Percentiles rank a stretch among this genome's conserved stretches.
Evolutionary conservation across 2,888 invertebrate species (phyloP).

Genomic region (Schrankia costaestrigalis): DNA sequence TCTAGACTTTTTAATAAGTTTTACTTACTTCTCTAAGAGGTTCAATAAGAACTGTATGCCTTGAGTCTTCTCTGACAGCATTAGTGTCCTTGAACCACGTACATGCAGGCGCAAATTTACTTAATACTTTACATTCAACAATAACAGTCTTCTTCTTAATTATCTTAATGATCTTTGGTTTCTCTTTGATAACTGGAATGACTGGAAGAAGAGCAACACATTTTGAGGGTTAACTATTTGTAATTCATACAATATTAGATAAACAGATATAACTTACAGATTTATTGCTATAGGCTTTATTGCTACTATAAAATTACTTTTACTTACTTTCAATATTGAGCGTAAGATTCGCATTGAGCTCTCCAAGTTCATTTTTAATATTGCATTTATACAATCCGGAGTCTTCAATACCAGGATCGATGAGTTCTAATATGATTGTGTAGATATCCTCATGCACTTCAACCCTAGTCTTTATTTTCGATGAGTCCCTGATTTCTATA

Average conservation of each 20-base stretch:
- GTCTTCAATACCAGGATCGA: conserved; percentile 96
- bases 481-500: conserved; percentile 87
- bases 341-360: conserved; percentile 97
- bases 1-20: no score
- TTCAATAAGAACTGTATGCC: conserved; percentile 88
- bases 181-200: conserved; percentile 96
- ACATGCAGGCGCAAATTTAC: conserved; percentile 95
- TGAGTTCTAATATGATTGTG: conserved; percentile 91
- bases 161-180: conserved; percentile 94
- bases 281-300: background rate
- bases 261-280: background rate
- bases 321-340: conserved; percentile 97
- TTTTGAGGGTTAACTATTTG: no score
- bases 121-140: conserved; percentile 95
- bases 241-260: no score
- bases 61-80: conserved; percentile 87
- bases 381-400: conserved; percentile 99
- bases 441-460: conserved; percentile 90
- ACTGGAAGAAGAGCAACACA: conserved; percentile 81
- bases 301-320: background rate
- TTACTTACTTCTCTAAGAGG: conserved; percentile 87
- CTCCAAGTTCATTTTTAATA: conserved; percentile 97
- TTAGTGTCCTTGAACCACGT: conserved; percentile 95
- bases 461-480: conserved; percentile 89
- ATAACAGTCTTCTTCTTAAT: conserved; percentile 95